These are phyloP conservation scores for Drosophila bocqueti DNA, from an alignment of 1,140 invertebrate genomes.

Conservation along the genomic window DNA sequence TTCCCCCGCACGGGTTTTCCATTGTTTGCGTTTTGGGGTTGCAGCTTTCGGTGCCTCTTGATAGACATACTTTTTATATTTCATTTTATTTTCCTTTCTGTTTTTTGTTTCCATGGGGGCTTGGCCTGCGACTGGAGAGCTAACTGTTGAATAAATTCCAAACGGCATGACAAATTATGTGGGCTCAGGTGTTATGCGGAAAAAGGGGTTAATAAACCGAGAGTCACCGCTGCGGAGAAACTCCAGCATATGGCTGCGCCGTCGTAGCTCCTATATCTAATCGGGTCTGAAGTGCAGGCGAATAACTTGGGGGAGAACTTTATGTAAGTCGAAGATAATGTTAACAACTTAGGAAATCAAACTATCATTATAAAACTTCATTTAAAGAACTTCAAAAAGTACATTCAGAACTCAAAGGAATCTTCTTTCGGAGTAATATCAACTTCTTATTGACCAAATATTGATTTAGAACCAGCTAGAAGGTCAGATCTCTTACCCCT, in stretches of 20 bases:
- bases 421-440: too few relatives aligned
- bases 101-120: conserved; percentile 58
- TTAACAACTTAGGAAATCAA: neutral
- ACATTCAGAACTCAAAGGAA: too few relatives aligned
- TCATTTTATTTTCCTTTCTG: conserved; percentile 11
- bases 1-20: conserved; percentile 30
- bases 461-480: neutral
- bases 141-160: conserved; percentile 77
- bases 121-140: conserved; percentile 34
- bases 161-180: conserved; percentile 82
- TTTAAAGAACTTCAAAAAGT: neutral
- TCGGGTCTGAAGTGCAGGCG: conserved; percentile 1
- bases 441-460: neutral
- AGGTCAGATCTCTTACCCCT: neutral
- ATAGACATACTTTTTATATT: conserved; percentile 45
- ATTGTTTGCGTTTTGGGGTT: conserved; percentile 62
- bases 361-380: neutral
- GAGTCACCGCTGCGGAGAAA: conserved; percentile 42
- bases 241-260: conserved; percentile 44
- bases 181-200: conserved; percentile 79
- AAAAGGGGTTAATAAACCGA: conserved; percentile 78
- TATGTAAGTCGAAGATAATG: too few relatives aligned
- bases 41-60: conserved; percentile 61
- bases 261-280: conserved; percentile 18
- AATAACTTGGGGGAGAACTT: neutral